Conservation (phyloP, 2,113 vertebrate genomes). For the Periophthalmus modestus region DNA sequence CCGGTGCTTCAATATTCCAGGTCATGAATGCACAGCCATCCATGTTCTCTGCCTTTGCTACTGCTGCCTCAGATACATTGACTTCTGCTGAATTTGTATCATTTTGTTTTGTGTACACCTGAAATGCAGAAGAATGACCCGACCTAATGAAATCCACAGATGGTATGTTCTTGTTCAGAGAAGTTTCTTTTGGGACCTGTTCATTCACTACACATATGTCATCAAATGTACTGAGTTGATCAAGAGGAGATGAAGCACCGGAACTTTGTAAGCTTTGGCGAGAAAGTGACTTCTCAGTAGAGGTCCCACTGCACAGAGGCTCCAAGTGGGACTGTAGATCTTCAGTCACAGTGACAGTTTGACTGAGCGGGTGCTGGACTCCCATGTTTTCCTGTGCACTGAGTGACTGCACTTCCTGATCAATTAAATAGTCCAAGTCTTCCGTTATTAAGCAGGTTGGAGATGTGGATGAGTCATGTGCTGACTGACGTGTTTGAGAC, state of each 20-base stretch:
- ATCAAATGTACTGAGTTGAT: constrained; percentile 38
- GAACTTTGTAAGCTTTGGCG: background rate
- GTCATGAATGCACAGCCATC: constrained; percentile 32
- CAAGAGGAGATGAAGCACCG: constrained; percentile 29
- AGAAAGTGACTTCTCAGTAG: constrained; percentile 5
- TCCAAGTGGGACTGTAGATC: constrained; percentile 60
- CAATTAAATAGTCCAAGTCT: constrained; percentile 83
- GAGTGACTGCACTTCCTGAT: constrained; percentile 79
- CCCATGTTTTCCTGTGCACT: constrained; percentile 2
- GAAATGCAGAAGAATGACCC: constrained; percentile 74
- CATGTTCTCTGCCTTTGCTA: constrained; percentile 33
- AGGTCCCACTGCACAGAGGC: constrained; percentile 12
- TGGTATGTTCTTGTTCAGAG: constrained; percentile 28
- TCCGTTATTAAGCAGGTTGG: constrained; percentile 64
- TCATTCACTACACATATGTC: constrained; percentile 44
- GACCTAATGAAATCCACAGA: constrained; percentile 51
- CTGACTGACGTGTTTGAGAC: constrained; percentile 32
- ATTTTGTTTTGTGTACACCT: constrained; percentile 73
- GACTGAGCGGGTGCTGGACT: background rate
- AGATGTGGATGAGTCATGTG: constrained; percentile 8
- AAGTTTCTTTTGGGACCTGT: constrained; percentile 45
- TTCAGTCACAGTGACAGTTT: constrained; percentile 50
- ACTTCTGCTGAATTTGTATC: background rate
- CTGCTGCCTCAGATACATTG: background rate
- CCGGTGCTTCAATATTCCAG: constrained; percentile 84